These are phyloP conservation scores for Podiceps cristatus DNA, from an alignment of 2,113 vertebrate species.

Conservation along the genomic window DNA sequence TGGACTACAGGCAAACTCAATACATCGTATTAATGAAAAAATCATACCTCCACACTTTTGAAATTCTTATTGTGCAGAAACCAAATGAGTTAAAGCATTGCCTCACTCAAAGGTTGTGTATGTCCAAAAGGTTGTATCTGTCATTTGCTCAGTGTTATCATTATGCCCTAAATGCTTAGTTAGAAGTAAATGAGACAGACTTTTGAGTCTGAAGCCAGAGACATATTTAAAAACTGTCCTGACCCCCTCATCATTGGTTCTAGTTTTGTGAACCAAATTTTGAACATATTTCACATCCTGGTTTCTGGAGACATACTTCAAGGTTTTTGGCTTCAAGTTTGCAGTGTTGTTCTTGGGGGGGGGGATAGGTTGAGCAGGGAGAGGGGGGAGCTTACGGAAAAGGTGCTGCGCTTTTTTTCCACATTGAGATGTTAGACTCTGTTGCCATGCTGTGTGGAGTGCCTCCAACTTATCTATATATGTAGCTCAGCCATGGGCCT, in stretches of 20 bases:
- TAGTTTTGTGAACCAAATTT: not conserved
- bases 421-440: not conserved
- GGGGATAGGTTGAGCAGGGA: not conserved
- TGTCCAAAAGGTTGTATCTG: not conserved
- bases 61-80: not conserved
- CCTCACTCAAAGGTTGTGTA: not conserved
- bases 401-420: not conserved
- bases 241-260: not conserved
- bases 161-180: not conserved
- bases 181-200: not conserved
- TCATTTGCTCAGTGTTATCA: not conserved
- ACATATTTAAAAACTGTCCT: not conserved
- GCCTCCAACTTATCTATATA: accelerated
- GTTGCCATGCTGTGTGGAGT: not conserved
- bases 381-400: not conserved
- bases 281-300: not conserved
- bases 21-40: not conserved
- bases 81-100: not conserved
- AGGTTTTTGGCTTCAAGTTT: not conserved
- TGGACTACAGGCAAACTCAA: no score
- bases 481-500: no score
- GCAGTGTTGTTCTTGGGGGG: not conserved
- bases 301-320: not conserved
- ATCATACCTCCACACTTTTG: not conserved
- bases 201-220: not conserved